Evolutionary conservation across 2,888 invertebrate species (phyloP).

Genomic region (Linnaemya tessellans): DNA sequence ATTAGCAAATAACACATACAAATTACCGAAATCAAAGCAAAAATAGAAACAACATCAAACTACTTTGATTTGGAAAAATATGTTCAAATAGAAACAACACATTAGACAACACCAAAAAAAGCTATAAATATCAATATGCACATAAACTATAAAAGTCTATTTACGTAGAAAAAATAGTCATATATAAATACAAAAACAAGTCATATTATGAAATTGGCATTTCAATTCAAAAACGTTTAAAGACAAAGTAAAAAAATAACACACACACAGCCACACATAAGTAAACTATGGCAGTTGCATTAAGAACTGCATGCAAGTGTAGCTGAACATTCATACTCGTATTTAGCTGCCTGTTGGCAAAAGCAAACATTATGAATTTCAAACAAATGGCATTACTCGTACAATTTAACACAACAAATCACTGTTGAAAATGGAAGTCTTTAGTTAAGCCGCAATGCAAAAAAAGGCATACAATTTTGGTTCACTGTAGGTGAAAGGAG

Average conservation of each 20-base stretch:
- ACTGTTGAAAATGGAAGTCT: conserved; percentile 65
- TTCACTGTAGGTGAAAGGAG: conserved; percentile 35
- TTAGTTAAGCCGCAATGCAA: conserved; percentile 36
- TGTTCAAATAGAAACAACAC: conserved; percentile 33
- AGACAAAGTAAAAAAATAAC: conserved; percentile 36
- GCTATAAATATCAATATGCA: conserved; percentile 56
- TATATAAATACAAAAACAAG: conserved; percentile 32
- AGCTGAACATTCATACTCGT: conserved; percentile 11
- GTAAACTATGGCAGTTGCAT: conserved; percentile 12
- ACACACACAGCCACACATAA: not conserved
- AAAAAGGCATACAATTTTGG: conserved; percentile 17
- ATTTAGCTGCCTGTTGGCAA: conserved; percentile 54
- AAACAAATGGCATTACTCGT: conserved; percentile 66
- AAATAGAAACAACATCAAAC: conserved; percentile 14
- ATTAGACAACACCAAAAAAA: conserved; percentile 30
- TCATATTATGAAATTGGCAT: conserved; percentile 72
- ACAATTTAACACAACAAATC: conserved; percentile 71
- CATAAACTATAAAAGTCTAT: conserved; percentile 51
- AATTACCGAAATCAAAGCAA: conserved; percentile 44
- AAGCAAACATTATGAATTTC: conserved; percentile 59
- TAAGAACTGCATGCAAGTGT: conserved; percentile 22
- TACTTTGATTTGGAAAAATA: conserved; percentile 44
- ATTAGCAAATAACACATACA: conserved; percentile 64
- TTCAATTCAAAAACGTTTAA: conserved; percentile 63
- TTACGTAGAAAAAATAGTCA: conserved; percentile 15